Conservation (phyloP, 2,113 vertebrate genomes). For the Corythornis cristatus region DNA sequence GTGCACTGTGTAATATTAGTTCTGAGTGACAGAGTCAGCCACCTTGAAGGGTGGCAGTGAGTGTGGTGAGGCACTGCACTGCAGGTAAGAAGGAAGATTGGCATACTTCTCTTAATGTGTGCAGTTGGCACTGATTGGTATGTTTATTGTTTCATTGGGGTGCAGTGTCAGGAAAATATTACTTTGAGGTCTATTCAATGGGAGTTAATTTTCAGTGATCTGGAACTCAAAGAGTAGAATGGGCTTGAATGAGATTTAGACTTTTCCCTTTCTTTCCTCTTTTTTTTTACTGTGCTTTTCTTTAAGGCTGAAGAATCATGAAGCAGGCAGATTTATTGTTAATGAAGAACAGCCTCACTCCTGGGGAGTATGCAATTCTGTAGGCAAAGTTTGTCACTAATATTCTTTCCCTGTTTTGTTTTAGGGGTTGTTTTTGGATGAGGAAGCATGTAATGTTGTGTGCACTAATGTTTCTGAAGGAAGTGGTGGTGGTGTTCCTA, state of each 20-base stretch:
- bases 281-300: neutral
- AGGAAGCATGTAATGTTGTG: neutral
- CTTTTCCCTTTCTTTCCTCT: neutral
- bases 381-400: neutral
- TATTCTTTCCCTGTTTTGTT: neutral
- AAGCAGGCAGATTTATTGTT: conserved; percentile 3
- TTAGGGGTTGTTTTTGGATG: neutral
- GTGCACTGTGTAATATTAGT: neutral
- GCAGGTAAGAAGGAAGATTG: neutral
- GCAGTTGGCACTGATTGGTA: neutral
- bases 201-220: neutral
- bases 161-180: neutral
- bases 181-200: neutral
- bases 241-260: neutral
- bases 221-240: neutral
- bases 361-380: neutral
- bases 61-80: neutral
- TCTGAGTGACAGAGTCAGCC: neutral
- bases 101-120: neutral
- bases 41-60: neutral
- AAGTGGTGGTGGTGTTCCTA: neutral
- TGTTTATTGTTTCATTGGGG: neutral
- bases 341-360: neutral
- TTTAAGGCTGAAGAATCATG: neutral
- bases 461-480: neutral